A percentile compares a stretch with the other conserved stretches of the same genome.
Conservation (phyloP, 2,113 vertebrate species). For the Perca fluviatilis region DNA sequence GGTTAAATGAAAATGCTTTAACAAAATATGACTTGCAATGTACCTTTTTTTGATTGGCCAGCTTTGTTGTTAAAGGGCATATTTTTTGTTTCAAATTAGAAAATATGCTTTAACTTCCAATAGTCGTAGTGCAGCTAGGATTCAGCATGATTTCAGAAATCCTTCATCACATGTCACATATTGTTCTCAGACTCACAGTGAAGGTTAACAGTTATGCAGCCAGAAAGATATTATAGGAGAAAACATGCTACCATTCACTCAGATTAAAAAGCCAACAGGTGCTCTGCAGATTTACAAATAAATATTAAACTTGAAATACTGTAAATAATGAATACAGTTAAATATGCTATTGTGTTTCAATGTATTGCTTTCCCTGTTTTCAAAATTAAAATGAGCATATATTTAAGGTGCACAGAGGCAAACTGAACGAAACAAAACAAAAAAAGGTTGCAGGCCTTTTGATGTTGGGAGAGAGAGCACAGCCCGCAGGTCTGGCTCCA, state of each 20-base stretch:
- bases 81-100: not conserved
- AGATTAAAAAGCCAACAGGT: not conserved
- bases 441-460: not conserved
- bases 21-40: not conserved
- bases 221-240: not conserved
- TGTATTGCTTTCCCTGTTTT: not conserved
- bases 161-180: not conserved
- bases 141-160: not conserved
- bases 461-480: not conserved
- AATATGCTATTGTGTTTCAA: not conserved
- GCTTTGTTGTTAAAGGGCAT: not conserved
- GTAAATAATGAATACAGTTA: not conserved
- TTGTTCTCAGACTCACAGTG: not conserved
- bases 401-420: not conserved
- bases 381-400: not conserved
- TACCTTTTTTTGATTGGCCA: not conserved
- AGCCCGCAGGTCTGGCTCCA: not conserved
- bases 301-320: not conserved
- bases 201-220: not conserved
- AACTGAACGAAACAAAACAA: not conserved
- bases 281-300: not conserved
- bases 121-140: not conserved
- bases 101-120: not conserved
- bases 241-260: not conserved
- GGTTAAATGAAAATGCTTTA: not conserved